phyloP scores from a whole-genome alignment of 2,888 invertebrate genomes.

The Helicoverpa assulta region DNA sequence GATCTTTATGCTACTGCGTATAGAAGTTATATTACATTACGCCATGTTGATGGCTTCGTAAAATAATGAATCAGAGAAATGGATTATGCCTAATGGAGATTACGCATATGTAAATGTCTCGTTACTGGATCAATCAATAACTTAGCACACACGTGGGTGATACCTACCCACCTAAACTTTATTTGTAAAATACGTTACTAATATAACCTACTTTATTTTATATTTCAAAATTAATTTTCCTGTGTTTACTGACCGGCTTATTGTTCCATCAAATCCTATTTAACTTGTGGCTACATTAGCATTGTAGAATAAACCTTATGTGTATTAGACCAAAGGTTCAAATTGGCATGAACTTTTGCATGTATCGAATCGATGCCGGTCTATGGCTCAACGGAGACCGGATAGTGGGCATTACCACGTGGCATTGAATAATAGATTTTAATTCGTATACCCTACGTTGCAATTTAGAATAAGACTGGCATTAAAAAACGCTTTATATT shows the following conservation, averaged over 20 bases:
- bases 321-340: neutral
- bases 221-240: neutral
- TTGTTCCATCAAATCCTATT: neutral
- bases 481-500: neutral
- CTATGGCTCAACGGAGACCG: neutral
- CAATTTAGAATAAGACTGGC: neutral
- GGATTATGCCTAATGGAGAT: too few relatives aligned
- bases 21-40: neutral
- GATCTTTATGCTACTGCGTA: neutral
- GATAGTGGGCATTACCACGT: neutral
- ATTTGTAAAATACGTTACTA: neutral
- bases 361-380: neutral
- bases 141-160: neutral
- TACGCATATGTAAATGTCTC: neutral
- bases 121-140: neutral
- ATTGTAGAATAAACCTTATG: neutral
- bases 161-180: neutral
- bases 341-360: neutral
- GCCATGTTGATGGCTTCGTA: conserved; percentile 1
- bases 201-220: neutral
- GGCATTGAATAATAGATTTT: conserved; percentile 2
- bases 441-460: neutral
- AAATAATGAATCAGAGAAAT: neutral
- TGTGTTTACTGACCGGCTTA: neutral
- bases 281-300: neutral